Base-by-base conservation (phyloP, 1,140 invertebrate species). In the Habropoda laboriosa region DNA sequence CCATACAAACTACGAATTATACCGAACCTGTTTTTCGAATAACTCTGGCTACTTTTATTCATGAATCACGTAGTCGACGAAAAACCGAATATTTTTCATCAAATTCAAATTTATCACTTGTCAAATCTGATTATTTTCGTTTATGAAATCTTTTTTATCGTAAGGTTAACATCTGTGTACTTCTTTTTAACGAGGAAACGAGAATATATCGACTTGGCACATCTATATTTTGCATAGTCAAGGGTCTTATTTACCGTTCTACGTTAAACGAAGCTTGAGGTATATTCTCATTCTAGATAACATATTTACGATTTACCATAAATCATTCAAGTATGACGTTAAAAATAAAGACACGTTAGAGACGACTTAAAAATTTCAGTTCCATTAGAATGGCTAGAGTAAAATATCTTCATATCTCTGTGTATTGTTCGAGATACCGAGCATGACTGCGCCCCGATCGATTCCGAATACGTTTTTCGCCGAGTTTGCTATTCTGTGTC, bases 391-490 rank as follows among this genome's bases (percentile, higher is more conserved):
- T 21, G 18, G 55, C 12, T 24, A 60, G 12, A 5, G 45, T 30
- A 78, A 63, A 21, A 27, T 71, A 42, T 45, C 35, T 61, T 7
- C 18, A 42, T 60, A 30, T 42, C 2, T 32, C 2, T 32, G 8
- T 12, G 5, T 35, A 77, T 73, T 32, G 27, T 53, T 47, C 10
- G 47, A n/a, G 68, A 63, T 40, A 58, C 12, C 30, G 16, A 16
- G 18, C 32, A 61, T 58, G 27, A 45, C 68, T 45, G 58, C 6
- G 40, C 35, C n/a, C n/a, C 58, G 57, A 79, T 79, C 70, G 76
- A 79, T 79, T 40, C 32, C 27, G 47, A 72, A 64, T 45, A 55
- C n/a, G 58, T 72, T 63, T 79, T 64, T 79, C 27, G 32, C n/a
- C 76, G 42, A 77, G 55, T 71, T 42, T 49, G 21, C 64, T 68